These are phyloP conservation scores for Dusona sp. DNA, from an alignment of 2,888 invertebrate genomes.

Conservation along the genomic window DNA sequence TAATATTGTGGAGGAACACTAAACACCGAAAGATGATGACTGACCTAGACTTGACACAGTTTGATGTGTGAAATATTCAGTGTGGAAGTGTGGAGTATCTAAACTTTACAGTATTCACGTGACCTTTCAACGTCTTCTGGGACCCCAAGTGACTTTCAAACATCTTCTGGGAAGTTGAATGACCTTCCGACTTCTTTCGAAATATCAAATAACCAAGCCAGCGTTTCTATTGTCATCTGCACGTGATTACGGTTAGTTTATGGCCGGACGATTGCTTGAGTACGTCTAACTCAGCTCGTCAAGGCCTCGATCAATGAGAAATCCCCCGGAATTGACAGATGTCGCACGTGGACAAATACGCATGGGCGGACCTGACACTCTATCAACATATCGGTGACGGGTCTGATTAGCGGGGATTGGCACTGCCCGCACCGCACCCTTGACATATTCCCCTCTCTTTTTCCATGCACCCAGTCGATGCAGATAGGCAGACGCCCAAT, in stretches of 20 bases:
- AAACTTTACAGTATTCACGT: background rate
- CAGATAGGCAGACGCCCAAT: constrained; percentile 36
- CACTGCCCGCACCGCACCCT: constrained; percentile 33
- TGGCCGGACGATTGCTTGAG: background rate
- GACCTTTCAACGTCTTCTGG: background rate
- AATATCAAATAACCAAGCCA: background rate
- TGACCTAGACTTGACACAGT: background rate
- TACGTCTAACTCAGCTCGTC: background rate
- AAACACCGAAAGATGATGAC: background rate
- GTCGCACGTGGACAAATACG: constrained; percentile 78
- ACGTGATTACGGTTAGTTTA: constrained; percentile 6
- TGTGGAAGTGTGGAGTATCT: background rate
- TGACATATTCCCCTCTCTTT: constrained; percentile 18
- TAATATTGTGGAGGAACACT: background rate
- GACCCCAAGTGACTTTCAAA: background rate
- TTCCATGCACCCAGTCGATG: constrained; percentile 2
- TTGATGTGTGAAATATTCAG: background rate
- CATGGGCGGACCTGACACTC: constrained; percentile 74
- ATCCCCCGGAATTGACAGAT: constrained; percentile 77
- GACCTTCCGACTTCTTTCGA: background rate
- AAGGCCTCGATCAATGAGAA: constrained; percentile 11
- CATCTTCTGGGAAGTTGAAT: background rate
- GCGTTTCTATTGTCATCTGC: background rate
- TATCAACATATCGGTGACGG: constrained; percentile 70
- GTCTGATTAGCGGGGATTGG: constrained; percentile 54